Evolutionary conservation across 2,797 vertebrate species (phyloP), one percentile per base, ranked within the genome.

Genomic region (Rhynchonycteris naso): DNA sequence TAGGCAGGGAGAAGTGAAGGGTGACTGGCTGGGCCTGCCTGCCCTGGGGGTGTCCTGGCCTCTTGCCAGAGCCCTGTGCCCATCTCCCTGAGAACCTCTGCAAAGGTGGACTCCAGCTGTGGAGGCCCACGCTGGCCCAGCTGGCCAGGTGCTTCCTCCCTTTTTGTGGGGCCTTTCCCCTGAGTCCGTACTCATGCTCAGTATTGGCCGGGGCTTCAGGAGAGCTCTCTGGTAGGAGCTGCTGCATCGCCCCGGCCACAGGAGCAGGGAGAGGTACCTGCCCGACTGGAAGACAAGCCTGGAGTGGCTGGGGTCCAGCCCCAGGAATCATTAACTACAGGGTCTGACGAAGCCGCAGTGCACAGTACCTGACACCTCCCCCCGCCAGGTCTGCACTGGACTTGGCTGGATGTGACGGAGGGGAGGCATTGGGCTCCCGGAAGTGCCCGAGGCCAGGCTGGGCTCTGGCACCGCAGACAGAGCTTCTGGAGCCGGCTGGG

Each of bases 261-360:
- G 74, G 52, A 52, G 33, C 61, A 19, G 0, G n/a, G 43, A n/a
- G 58, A 38, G 56, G 14, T 33, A 15, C 90, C 66, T 75, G 58
- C n/a, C 88, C 22, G 11, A 56, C 83, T 58, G 54, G 90, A 78
- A 80, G 82, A 68, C 65, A 71, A 93, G 87, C 91, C 72, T 82
- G 43, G 85, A n/a, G 92, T 66, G 84, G 81, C 94, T 38, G 26
- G 68, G 54, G 59, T 68, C 74, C 88, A 65, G 95, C 35, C 78
- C 54, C 18, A 71, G 72, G 38, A 95, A 38, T 79, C 91, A 43
- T 56, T 83, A 92, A 71, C 52, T 11, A 7, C 9, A 19, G 91
- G 87, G 92, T 86, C 90, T 88, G n/a, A 54, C 35, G 15, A 69
- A 65, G 69, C 75, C 68, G 4, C 5, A 0, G 30, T 33, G 65